Evolutionary conservation across 1,140 invertebrate species (phyloP), one percentile per base, ranked within the genome.

Genomic region (Ceratina calcarata): DNA sequence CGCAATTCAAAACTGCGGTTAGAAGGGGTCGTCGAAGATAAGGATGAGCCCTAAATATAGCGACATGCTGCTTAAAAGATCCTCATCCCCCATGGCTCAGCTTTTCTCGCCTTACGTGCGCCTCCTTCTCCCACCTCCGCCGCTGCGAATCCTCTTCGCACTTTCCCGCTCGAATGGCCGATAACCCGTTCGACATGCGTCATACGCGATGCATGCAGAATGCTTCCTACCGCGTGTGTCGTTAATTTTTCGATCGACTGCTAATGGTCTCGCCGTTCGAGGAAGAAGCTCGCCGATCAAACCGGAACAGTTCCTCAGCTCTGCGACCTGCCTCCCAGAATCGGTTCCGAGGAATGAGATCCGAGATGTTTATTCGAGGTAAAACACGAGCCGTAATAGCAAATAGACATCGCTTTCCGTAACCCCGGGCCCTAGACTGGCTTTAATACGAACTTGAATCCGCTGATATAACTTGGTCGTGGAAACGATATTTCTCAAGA

Each of bases 1-100:
- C 81, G 79, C 85, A 78, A 89, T 90, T 89, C 82, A 88, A 90
- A 90, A 90, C 88, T 89, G 89, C 75, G 88, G 88, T 89, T 88
- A 89, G 89, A 80, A 84, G 82, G 82, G 83, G 87, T 82, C 82
- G 81, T 77, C 68, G 86, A 85, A 89, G 87, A 87, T 86, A 87
- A 87, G 88, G 86, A 89, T 80, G 82, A 82, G 81, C 81, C 84
- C 82, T 88, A 89, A 87, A 85, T 85, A 86, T 80, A 83, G 85
- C 80, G 84, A 83, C 76, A 79, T 65, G 68, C 73, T 86, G 68
- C 76, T 83, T 80, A 83, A 85, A 82, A 76, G 79, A 78, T 75
- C 61, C 53, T 64, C 74, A 32, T 45, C 53, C 81, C 62, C 66
- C n/a, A n/a, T 53, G 76, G 37, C 70, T 6, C 37, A 10, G 58